Base-by-base conservation (phyloP, 1,140 invertebrate genomes). In the Teleogryllus occipitalis region DNA sequence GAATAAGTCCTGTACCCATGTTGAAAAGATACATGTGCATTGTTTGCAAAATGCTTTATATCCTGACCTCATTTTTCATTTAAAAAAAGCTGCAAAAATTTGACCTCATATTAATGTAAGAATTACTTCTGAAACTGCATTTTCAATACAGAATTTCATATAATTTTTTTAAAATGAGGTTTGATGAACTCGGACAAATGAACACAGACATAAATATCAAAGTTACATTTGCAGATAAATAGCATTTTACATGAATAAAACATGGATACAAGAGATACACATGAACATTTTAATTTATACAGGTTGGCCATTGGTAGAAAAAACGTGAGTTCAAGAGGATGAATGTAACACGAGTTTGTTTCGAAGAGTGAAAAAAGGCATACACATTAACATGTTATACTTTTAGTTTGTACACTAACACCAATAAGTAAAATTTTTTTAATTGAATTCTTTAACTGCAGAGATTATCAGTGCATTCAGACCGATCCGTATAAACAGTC, bases 341-440 rank as follows among this genome's bases (percentile, higher is more conserved):
- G 18, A 65, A 18, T 14, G 10, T 65, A 65, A 65, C 54, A 65
- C 10, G 54, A 65, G 18, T 65, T 65, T 65, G 10, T 39, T 65
- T 18, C 54, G 18, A 65, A 65, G 54, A 65, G 54, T 65, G 54
- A 65, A 65, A 65, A 39, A 65, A 65, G 54, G 54, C 54, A 65
- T 14, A 65, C 54, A 65, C 54, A 65, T 65, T 65, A 65, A 65
- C 54, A 65, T 65, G 10, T 65, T 65, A 65, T 65, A 65, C 2
- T 65, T 65, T 65, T 65, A 65, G 54, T 65, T 65, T 65, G 54
- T 65, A 65, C 54, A 65, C 54, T 65, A 65, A 65, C 54, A 65
- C 54, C 54, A 65, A 65, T 65, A 65, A 65, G 54, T 65, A 65
- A 65, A 65, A 65, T 65, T 65, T 10, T 54, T 65, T 65, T 14